Percentiles rank a stretch among this genome's conserved stretches.
These are phyloP conservation scores for Python bivittatus DNA, from an alignment of 2,113 vertebrate genomes.

Conservation along the genomic window DNA sequence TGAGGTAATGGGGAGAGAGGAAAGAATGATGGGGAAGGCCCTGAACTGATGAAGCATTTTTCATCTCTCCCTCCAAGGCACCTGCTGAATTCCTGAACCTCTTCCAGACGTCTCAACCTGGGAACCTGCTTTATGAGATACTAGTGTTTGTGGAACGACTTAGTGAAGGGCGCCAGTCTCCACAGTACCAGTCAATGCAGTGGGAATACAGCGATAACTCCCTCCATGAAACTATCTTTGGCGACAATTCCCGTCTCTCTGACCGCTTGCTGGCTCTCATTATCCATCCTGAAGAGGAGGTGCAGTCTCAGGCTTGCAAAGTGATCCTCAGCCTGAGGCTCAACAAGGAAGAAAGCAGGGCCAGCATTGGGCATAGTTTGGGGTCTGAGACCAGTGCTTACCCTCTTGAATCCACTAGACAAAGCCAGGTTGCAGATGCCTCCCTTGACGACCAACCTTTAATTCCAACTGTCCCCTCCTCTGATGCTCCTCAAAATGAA, in stretches of 20 bases:
- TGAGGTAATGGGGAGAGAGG: neutral
- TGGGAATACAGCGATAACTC: slow-evolving; percentile 54
- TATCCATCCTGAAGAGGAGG: slow-evolving; percentile 47
- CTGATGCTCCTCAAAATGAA: neutral
- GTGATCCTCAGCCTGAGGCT: slow-evolving; percentile 53
- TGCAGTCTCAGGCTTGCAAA: slow-evolving; percentile 54
- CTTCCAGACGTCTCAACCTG: slow-evolving; percentile 16
- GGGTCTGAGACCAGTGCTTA: neutral
- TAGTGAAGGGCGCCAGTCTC: slow-evolving; percentile 36
- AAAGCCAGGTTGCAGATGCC: neutral
- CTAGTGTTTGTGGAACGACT: slow-evolving; percentile 56
- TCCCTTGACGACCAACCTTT: neutral
- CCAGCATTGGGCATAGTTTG: neutral
- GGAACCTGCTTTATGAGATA: slow-evolving; percentile 19
- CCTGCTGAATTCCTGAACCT: slow-evolving; percentile 48
- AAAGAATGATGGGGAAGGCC: neutral
- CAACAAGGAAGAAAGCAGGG: neutral
- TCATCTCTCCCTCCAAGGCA: slow-evolving; percentile 26
- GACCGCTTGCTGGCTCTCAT: slow-evolving; percentile 22
- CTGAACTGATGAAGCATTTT: rapidly evolving
- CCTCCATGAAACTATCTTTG: slow-evolving; percentile 33
- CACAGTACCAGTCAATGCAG: slow-evolving; percentile 48
- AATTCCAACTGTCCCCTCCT: neutral
- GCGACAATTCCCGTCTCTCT: slow-evolving; percentile 5
- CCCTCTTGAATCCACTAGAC: neutral